Percentiles rank a stretch among this genome's conserved stretches.
Conservation (phyloP, 53 echinoderm and acorn worm species). For the Henricia sp. region DNA sequence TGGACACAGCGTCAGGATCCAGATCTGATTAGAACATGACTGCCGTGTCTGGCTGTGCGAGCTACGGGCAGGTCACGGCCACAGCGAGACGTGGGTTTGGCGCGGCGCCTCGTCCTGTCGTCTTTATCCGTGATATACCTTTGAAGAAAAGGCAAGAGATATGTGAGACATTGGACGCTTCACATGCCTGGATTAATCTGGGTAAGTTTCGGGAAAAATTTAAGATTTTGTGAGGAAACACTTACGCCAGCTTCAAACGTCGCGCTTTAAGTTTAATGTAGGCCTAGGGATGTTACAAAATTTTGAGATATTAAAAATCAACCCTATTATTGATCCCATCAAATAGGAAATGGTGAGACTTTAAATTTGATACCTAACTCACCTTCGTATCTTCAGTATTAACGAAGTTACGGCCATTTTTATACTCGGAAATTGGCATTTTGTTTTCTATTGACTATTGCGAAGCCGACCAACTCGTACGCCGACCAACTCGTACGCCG, state of each 20-base stretch:
- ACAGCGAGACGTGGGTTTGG: not conserved
- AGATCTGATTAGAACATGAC: not conserved
- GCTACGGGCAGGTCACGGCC: not conserved
- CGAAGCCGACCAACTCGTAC: no score
- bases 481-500: no score
- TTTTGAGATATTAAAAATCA: not conserved
- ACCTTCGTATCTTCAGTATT: not conserved
- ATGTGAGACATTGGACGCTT: slow-evolving; percentile 62
- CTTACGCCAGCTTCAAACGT: not conserved
- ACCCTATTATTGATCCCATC: no score
- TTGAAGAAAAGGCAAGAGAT: slow-evolving; percentile 29
- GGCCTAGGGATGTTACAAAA: not conserved
- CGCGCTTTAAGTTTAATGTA: no score
- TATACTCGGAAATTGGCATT: no score
- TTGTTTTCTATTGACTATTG: no score
- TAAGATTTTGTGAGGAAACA: not conserved
- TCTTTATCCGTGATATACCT: slow-evolving; percentile 72
- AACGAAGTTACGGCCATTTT: no score
- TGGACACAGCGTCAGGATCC: not conserved
- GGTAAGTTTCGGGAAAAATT: no score
- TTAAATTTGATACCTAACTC: not conserved
- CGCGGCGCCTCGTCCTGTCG: slow-evolving; percentile 16
- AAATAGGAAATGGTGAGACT: not conserved
- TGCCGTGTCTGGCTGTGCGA: not conserved
- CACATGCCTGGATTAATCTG: slow-evolving; percentile 58